Evolutionary conservation across 2,797 vertebrate genomes (phyloP).

Genomic region (Pseudopleuronectes americanus): DNA sequence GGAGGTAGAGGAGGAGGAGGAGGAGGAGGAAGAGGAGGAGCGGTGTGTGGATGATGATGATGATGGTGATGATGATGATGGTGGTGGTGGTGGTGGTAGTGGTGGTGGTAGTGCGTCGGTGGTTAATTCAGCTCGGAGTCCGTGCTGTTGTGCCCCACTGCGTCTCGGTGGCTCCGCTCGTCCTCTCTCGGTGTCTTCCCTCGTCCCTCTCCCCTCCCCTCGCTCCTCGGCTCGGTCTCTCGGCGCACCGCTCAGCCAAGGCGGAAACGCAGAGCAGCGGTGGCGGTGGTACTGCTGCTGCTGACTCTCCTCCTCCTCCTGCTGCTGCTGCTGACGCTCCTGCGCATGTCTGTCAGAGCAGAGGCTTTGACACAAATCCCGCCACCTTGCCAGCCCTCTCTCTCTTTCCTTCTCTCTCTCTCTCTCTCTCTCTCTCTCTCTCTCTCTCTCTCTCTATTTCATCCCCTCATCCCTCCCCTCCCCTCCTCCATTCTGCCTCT

Average conservation of each 20-base stretch:
- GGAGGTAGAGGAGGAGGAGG: too few relatives aligned
- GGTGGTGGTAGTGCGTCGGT: slow-evolving; percentile 57
- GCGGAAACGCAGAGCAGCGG: slow-evolving; percentile 80
- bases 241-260: slow-evolving; percentile 74
- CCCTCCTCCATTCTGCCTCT: slow-evolving; percentile 1
- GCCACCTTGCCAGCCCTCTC: slow-evolving; percentile 49
- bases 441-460: slow-evolving; percentile 24
- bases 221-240: slow-evolving; percentile 56
- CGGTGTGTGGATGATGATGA: not conserved
- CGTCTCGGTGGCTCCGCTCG: slow-evolving; percentile 69
- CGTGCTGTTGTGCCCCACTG: slow-evolving; percentile 77
- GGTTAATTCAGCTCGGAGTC: slow-evolving; percentile 66
- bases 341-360: slow-evolving; percentile 82
- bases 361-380: slow-evolving; percentile 65
- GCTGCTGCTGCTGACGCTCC: slow-evolving; percentile 70
- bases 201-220: slow-evolving; percentile 51
- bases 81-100: slow-evolving; percentile 35
- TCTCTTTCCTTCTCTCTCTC: not conserved
- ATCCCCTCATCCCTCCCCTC: slow-evolving; percentile 19
- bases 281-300: slow-evolving; percentile 30
- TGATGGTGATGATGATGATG: slow-evolving; percentile 18
- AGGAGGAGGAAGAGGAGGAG: too few relatives aligned
- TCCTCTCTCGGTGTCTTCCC: slow-evolving; percentile 55
- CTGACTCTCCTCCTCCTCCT: slow-evolving; percentile 34
- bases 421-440: slow-evolving; percentile 29